A percentile compares a stretch with the other conserved stretches of the same genome.
Evolutionary conservation across 2,888 invertebrate species (phyloP).

Genomic region (Synanthedon myopaeformis): DNA sequence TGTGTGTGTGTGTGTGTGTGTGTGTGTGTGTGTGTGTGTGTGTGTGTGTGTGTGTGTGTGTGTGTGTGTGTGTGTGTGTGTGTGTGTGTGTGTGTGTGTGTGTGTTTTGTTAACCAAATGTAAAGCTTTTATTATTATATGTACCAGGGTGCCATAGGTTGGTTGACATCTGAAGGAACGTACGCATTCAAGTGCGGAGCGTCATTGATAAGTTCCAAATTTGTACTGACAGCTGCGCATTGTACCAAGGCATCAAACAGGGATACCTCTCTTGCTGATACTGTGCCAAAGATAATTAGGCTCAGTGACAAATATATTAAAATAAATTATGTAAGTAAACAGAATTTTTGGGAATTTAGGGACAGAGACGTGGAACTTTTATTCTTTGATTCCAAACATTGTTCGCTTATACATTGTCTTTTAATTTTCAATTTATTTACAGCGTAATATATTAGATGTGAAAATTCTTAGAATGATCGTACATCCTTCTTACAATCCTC

Average conservation of each 20-base stretch:
- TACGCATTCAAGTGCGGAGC: constrained; percentile 72
- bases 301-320: constrained; percentile 21
- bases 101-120: no score
- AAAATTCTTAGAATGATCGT: constrained; percentile 26
- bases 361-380: no score
- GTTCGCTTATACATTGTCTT: background rate
- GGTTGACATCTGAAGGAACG: constrained; percentile 23
- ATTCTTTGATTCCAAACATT: no score
- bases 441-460: constrained; percentile 17
- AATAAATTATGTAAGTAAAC: background rate
- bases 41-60: no score
- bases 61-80: no score
- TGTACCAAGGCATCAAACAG: constrained; percentile 44
- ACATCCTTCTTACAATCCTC: constrained; percentile 31
- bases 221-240: constrained; percentile 78
- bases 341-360: no score
- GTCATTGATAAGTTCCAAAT: constrained; percentile 72
- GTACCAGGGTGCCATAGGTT: constrained; percentile 46
- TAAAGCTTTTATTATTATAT: background rate
- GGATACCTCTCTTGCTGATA: constrained; percentile 22
- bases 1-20: no score
- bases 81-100: no score
- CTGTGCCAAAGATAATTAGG: constrained; percentile 31
- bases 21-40: no score
- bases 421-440: background rate